These are phyloP conservation scores for Ophion slaviceki DNA, from an alignment of 2,888 invertebrate species.

Conservation along the genomic window DNA sequence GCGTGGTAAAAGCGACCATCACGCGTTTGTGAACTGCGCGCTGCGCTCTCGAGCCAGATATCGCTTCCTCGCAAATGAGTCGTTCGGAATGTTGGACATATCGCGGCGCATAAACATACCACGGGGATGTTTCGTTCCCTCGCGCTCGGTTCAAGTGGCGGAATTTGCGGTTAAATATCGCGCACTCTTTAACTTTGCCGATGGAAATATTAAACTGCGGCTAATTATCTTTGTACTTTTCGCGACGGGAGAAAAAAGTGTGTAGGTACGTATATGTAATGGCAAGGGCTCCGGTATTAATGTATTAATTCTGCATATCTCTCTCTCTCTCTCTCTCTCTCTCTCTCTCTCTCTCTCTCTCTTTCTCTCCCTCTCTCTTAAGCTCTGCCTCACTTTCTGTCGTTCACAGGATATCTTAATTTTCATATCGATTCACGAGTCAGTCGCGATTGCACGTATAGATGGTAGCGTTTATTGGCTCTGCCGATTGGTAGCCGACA, in stretches of 20 bases:
- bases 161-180: slow-evolving; percentile 50
- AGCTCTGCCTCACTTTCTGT: slow-evolving; percentile 25
- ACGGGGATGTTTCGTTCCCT: slow-evolving; percentile 38
- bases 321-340: slow-evolving; percentile 30
- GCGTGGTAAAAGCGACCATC: slow-evolving; percentile 59
- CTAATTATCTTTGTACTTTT: slow-evolving; percentile 58
- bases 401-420: slow-evolving; percentile 74
- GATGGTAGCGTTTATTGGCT: slow-evolving; percentile 16
- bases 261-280: slow-evolving; percentile 8
- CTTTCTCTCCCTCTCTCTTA: slow-evolving; percentile 25
- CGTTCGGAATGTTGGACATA: slow-evolving; percentile 73
- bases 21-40: slow-evolving; percentile 24
- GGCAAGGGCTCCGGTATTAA: slow-evolving; percentile 60
- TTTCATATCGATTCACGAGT: slow-evolving; percentile 65
- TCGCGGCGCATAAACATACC: slow-evolving; percentile 55
- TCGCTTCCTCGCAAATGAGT: slow-evolving; percentile 68
- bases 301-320: slow-evolving; percentile 62
- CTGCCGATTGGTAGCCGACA: background rate
- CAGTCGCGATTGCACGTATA: slow-evolving; percentile 19
- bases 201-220: slow-evolving; percentile 53
- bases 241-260: slow-evolving; percentile 29
- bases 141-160: slow-evolving; percentile 7
- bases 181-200: slow-evolving; percentile 29
- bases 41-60: slow-evolving; percentile 16
- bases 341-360: slow-evolving; percentile 37